Evolutionary conservation across 2,113 vertebrate species (phyloP).

Genomic region (Elanoides forficatus): DNA sequence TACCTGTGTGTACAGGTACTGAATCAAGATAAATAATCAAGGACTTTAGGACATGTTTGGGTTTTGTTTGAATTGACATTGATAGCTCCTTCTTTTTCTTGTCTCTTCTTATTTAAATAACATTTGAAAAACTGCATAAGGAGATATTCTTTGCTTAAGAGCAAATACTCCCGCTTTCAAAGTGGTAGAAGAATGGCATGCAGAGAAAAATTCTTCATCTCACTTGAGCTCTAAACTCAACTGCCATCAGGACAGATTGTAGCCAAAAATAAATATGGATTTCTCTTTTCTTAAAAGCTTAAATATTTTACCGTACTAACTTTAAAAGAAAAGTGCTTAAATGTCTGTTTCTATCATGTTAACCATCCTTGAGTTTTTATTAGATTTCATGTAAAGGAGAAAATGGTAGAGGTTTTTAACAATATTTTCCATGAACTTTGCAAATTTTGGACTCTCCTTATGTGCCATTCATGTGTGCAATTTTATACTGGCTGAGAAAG

Average conservation of each 20-base stretch:
- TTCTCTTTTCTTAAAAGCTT: neutral
- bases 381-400: neutral
- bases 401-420: neutral
- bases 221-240: neutral
- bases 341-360: neutral
- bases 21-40: neutral
- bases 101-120: constrained; percentile 1
- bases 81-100: neutral
- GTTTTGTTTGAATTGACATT: neutral
- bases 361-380: neutral
- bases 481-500: neutral
- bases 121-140: neutral
- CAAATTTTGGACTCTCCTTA: neutral
- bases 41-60: neutral
- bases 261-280: neutral
- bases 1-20: neutral
- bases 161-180: neutral
- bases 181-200: neutral
- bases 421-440: neutral
- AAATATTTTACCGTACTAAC: neutral
- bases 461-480: rapidly evolving
- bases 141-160: neutral
- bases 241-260: neutral
- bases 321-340: neutral
- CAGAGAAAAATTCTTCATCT: neutral